These are phyloP conservation scores for Zhuqinia jingwanae DNA, from an alignment of 2,888 invertebrate species.

Conservation along the genomic window DNA sequence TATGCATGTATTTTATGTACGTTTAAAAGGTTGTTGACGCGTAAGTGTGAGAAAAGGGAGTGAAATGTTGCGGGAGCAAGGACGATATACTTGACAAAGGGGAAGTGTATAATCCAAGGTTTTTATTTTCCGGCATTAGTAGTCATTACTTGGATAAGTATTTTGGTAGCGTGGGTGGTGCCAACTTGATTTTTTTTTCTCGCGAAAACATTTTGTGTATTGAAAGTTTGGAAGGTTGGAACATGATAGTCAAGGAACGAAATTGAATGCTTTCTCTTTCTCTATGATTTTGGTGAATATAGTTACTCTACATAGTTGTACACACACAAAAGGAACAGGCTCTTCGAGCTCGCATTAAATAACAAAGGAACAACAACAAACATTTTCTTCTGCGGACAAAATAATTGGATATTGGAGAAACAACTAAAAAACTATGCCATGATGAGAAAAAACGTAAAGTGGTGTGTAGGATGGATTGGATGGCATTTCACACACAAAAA, in stretches of 20 bases:
- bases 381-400: constrained; percentile 32
- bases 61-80: no score
- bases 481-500: not conserved
- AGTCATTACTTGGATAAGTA: no score
- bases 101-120: no score
- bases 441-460: not conserved
- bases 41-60: no score
- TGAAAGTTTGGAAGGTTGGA: constrained; percentile 18
- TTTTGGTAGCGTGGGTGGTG: no score
- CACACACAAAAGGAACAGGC: not conserved
- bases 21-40: no score
- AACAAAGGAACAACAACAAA: constrained; percentile 9
- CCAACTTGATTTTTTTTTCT: no score
- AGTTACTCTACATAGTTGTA: not conserved
- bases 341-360: constrained; percentile 27
- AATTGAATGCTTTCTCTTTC: constrained; percentile 37
- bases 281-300: no score
- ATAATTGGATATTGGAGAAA: constrained; percentile 37
- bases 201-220: no score
- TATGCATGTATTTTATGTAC: no score
- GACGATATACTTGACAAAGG: no score
- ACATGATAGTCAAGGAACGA: not conserved
- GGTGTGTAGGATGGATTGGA: not conserved
- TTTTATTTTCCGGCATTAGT: no score
- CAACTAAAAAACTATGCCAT: not conserved